Evolutionary conservation across 2,113 vertebrate genomes (phyloP), one percentile per base, ranked within the genome.

Genomic region (Aptenodytes forsteri): DNA sequence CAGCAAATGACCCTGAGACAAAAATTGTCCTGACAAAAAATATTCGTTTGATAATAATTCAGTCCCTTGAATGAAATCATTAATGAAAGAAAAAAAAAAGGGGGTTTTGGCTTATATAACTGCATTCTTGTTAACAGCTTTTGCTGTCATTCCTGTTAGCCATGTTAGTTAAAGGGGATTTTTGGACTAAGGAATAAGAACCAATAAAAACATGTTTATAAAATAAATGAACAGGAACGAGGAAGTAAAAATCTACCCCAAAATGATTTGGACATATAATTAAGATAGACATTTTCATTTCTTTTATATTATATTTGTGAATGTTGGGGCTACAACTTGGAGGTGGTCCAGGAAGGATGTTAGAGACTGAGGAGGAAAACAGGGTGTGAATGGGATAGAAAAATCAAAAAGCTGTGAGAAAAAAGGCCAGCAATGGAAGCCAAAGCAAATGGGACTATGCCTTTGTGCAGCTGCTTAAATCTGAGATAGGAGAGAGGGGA

Each of bases 51-150:
- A 36, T 55, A 50, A 36, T 46, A 73, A 70, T 47, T 92, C 19
- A 71, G 6, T 62, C 2, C 2, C 4, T 78, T 66, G 12, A 75
- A 85, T 42, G 4, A 83, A 76, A 72, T 59, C 11, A 67, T 6
- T 29, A 65, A 29, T n/a, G 11, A 38, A 62, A 40, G 8, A 11
- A 34, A 62, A 44, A 38, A 32, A 34, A 19, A 34, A 0, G 2
- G 1, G 6, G 1, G 2, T 19, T 19, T 54, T 70, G 9, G 1
- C 19, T 71, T 8, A 12, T 58, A 23, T 20, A 30, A 61, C 10
- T 50, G 1, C 10, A 40, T 55, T 76, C 7, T 65, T 83, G 4
- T 49, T 36, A 72, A 50, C 2, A 47, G 23, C 5, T 88, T 75
- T 95, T 58, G 8, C 16, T 84, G 10, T 23, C 14, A 22, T 62